These are phyloP conservation scores for Micrasema longulum DNA, from an alignment of 1,140 invertebrate species.

Conservation along the genomic window DNA sequence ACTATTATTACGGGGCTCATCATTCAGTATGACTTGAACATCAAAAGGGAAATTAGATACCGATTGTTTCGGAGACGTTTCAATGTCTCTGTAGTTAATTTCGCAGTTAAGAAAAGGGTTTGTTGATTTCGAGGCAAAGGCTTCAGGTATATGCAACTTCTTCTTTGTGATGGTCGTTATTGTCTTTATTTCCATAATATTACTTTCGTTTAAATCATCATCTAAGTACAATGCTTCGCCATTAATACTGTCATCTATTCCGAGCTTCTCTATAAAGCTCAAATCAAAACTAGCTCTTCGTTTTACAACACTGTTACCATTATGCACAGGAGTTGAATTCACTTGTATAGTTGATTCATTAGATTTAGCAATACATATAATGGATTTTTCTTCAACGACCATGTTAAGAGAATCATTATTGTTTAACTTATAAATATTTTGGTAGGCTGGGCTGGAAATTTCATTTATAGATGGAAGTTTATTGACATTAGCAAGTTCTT, in stretches of 20 bases:
- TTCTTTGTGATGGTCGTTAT: constrained; percentile 62
- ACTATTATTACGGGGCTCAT: constrained; percentile 55
- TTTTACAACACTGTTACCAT: constrained; percentile 26
- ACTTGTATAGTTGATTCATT: constrained; percentile 6
- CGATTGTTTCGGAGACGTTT: constrained; percentile 5
- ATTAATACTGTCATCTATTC: constrained; percentile 60
- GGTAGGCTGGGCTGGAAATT: constrained; percentile 29
- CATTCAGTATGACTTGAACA: constrained; percentile 46
- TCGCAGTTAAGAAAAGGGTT: constrained; percentile 63
- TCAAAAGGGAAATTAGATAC: constrained; percentile 50
- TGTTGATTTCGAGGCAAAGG: constrained; percentile 57
- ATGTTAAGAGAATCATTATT: constrained; percentile 33
- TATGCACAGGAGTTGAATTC: constrained; percentile 47
- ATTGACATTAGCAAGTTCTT: constrained; percentile 64
- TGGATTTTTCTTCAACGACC: constrained; percentile 44
- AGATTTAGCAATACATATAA: neutral
- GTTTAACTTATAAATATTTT: neutral
- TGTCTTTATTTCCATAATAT: constrained; percentile 68
- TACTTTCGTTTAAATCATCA: constrained; percentile 68
- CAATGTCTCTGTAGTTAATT: constrained; percentile 29
- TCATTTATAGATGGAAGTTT: constrained; percentile 56
- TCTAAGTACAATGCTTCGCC: constrained; percentile 63
- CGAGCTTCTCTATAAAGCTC: constrained; percentile 66
- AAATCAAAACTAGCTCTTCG: constrained; percentile 59
- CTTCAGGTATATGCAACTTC: constrained; percentile 54